Evolutionary conservation across 2,797 vertebrate species (phyloP), one percentile per base, ranked within the genome.

Genomic region (Sebastes itinus): DNA sequence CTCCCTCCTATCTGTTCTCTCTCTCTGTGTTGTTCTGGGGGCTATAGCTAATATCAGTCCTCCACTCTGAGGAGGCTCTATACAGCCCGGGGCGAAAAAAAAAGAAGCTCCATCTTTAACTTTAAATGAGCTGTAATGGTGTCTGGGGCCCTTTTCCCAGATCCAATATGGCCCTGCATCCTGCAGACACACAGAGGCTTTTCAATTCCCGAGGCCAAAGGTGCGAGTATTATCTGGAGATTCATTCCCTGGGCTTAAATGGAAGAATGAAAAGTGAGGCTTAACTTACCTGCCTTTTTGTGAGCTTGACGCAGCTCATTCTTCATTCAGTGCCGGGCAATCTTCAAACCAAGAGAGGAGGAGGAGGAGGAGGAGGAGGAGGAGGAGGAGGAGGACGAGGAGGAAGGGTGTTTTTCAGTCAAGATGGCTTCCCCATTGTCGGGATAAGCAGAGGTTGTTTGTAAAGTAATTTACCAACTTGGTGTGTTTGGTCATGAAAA

Each of bases 101-200:
- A 52, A 67, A 72, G 46, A 70, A 61, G 16, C 55, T 80, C 68
- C 46, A 75, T 89, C 85, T 87, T 87, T 84, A 88, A 89, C 88
- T 91, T 92, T 81, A 88, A 88, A 90, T 87, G 82, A 90, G 89
- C 81, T 77, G 67, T 87, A 87, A 92, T 87, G 89, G 80, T 60
- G 28, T 84, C 85, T 77, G 30, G 46, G 70, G 76, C 60, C 67
- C 23, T 76, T 77, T 76, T 25, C 72, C 65, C 64, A 77, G 63
- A 91, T 90, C 81, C 77, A 88, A 84, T 84, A 87, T 64, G 81
- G 76, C 80, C 82, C 70, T 27, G 72, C 78, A 69, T 87, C 75
- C 72, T 38, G 72, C 84, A 77, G 75, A 70, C 73, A 64, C 82
- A 55, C 28, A 27, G 65, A 49, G 22, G 77, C 68, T 82, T 89